Evolutionary conservation across 2,113 vertebrate species (phyloP).

Genomic region (Scatophagus argus): DNA sequence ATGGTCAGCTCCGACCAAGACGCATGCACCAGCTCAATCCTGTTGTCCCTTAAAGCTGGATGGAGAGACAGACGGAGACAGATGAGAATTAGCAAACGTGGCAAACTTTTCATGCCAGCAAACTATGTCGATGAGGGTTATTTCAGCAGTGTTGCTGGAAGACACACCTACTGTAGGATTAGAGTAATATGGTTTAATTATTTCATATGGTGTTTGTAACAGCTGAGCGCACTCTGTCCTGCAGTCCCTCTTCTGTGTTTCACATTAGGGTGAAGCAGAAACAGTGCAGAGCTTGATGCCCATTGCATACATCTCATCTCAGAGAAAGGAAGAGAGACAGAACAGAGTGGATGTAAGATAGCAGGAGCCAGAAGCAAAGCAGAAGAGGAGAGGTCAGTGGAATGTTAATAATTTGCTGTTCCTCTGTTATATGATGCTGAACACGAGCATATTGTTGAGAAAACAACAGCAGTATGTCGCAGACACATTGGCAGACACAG

Average conservation of each 20-base stretch:
- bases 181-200: too few relatives aligned
- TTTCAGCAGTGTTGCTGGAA: background rate
- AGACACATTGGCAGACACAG: conserved; percentile 1
- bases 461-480: background rate
- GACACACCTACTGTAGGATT: too few relatives aligned
- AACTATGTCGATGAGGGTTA: background rate
- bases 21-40: conserved; percentile 94
- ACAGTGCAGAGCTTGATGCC: background rate
- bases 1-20: conserved; percentile 96
- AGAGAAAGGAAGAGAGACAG: background rate
- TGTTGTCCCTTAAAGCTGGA: conserved; percentile 95
- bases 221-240: background rate
- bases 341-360: background rate
- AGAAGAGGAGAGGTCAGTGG: background rate
- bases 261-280: background rate
- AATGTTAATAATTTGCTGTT: background rate
- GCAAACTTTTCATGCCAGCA: background rate
- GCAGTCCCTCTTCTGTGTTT: background rate
- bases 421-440: background rate
- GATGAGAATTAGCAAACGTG: background rate
- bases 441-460: background rate
- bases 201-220: background rate
- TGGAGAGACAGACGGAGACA: conserved; percentile 44
- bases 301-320: background rate
- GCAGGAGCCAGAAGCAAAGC: background rate